These are phyloP conservation scores for Lochmaea capreae DNA, from an alignment of 2,888 invertebrate species.

Conservation along the genomic window DNA sequence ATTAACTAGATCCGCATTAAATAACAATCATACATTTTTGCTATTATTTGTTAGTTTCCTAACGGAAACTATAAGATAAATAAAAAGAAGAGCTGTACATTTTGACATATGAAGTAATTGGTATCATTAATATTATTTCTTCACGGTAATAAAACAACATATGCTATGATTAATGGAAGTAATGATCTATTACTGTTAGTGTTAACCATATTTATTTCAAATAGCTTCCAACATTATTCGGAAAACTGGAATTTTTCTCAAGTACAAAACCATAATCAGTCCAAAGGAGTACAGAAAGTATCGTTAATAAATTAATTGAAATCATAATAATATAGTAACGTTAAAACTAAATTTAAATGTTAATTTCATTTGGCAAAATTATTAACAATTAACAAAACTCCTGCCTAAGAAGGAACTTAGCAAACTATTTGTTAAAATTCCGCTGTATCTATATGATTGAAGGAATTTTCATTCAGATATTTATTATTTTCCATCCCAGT, in stretches of 20 bases:
- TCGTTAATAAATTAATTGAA: neutral
- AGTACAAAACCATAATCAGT: neutral
- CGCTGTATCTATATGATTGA: too few species aligned
- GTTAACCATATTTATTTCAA: conserved; percentile 11
- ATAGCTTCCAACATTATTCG: neutral
- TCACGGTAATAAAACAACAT: neutral
- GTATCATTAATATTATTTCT: conserved; percentile 1
- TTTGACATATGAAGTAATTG: conserved; percentile 8
- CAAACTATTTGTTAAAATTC: too few species aligned
- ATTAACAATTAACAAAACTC: too few species aligned
- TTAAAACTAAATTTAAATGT: too few species aligned
- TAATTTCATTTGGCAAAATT: too few species aligned
- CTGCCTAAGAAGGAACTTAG: too few species aligned
- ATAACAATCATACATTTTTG: neutral
- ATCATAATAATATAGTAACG: too few species aligned
- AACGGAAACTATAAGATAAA: conserved; percentile 1
- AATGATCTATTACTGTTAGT: conserved; percentile 3
- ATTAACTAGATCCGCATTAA: neutral
- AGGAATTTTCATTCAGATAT: too few species aligned
- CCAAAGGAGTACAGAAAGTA: neutral
- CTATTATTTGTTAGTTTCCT: neutral
- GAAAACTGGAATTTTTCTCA: neutral
- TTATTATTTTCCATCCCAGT: too few species aligned
- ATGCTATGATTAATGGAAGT: conserved; percentile 8
- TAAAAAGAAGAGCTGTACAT: neutral